phyloP scores from a whole-genome alignment of 2,888 invertebrate species.

The Himalopsyche tibetana region DNA sequence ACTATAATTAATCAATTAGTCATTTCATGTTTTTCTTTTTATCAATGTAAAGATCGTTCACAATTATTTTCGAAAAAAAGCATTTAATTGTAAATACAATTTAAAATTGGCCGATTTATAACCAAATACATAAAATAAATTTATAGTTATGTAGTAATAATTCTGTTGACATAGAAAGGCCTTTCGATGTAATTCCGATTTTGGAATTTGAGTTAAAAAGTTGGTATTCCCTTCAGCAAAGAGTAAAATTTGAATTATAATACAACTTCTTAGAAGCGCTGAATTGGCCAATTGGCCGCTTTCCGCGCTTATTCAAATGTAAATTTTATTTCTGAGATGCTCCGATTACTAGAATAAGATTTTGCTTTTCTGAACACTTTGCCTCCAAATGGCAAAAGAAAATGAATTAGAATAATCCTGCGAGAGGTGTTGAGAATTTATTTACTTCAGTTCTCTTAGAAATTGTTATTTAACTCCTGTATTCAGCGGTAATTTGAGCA shows the following conservation, averaged over 20 bases:
- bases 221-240: background rate
- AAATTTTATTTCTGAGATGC: slow-evolving; percentile 56
- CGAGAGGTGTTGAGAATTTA: slow-evolving; percentile 6
- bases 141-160: no score
- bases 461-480: slow-evolving; percentile 20
- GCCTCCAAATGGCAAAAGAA: slow-evolving; percentile 5
- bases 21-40: no score
- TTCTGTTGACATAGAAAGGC: no score
- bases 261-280: slow-evolving; percentile 56
- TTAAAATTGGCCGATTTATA: no score
- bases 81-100: no score
- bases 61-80: no score
- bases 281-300: slow-evolving; percentile 58
- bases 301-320: slow-evolving; percentile 60
- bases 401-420: slow-evolving; percentile 29
- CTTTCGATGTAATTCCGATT: no score
- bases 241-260: slow-evolving; percentile 58
- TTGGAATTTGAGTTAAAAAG: no score
- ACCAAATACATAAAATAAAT: no score
- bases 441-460: slow-evolving; percentile 4
- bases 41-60: no score
- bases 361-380: slow-evolving; percentile 30
- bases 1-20: no score
- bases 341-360: slow-evolving; percentile 40
- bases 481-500: background rate